These are phyloP conservation scores for Leptopilina clavipes DNA, from an alignment of 1,140 invertebrate genomes.

Conservation along the genomic window DNA sequence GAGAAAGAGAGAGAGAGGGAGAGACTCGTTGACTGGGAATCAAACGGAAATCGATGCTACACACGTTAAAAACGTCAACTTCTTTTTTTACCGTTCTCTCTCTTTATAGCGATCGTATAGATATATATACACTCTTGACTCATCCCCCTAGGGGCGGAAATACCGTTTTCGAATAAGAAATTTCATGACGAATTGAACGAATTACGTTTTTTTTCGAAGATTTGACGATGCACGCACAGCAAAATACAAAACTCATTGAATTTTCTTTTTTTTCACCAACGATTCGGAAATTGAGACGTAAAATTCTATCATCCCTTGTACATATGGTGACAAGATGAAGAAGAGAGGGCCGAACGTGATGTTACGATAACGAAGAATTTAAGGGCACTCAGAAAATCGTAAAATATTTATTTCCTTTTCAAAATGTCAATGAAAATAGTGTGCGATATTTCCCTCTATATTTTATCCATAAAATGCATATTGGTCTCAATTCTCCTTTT, in stretches of 20 bases:
- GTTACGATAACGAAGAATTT: conserved; percentile 52
- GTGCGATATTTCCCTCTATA: conserved; percentile 1
- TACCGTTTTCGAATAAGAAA: conserved; percentile 38
- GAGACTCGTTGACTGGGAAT: conserved; percentile 43
- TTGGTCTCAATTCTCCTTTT: neutral
- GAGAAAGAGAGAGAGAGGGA: neutral
- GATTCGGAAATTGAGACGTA: conserved; percentile 46
- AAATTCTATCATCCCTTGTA: conserved; percentile 19
- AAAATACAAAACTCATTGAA: conserved; percentile 24
- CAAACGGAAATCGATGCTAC: conserved; percentile 45
- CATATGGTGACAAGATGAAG: neutral
- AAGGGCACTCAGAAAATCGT: conserved; percentile 54
- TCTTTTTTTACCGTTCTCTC: conserved; percentile 31
- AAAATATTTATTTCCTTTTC: conserved; percentile 53
- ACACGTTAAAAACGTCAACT: conserved; percentile 44
- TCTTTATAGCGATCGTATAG: conserved; percentile 7
- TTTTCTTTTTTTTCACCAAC: conserved; percentile 37
- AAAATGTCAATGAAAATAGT: conserved; percentile 40
- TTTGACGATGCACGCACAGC: conserved; percentile 38
- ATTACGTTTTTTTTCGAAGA: conserved; percentile 41
- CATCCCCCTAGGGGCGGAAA: conserved; percentile 41
- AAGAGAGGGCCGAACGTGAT: conserved; percentile 41
- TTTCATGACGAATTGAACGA: conserved; percentile 40
- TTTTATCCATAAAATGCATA: conserved; percentile 8
- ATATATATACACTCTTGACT: neutral